These are phyloP conservation scores for Falco biarmicus DNA, from an alignment of 2,797 vertebrate species.

Conservation along the genomic window DNA sequence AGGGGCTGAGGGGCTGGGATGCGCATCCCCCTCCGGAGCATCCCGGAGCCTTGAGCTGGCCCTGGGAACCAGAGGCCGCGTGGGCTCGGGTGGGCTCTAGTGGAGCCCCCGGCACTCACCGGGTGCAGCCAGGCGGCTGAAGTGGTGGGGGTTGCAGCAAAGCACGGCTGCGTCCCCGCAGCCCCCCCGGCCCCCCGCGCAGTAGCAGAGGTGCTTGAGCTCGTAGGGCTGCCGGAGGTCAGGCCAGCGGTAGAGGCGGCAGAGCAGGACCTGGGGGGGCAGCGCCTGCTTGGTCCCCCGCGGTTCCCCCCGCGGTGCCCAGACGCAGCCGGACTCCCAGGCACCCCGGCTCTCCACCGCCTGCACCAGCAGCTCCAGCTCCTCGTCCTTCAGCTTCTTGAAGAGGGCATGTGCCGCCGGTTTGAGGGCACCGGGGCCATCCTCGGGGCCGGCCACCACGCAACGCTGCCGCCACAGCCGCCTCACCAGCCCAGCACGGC, in stretches of 20 bases:
- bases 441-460: background rate
- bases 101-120: background rate
- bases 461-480: slow-evolving; percentile 69
- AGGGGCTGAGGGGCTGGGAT: background rate
- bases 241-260: slow-evolving; percentile 72
- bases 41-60: background rate
- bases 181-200: background rate
- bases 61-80: background rate
- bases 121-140: slow-evolving; percentile 55
- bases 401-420: slow-evolving; percentile 44
- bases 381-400: slow-evolving; percentile 72
- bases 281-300: slow-evolving; percentile 11
- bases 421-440: slow-evolving; percentile 40
- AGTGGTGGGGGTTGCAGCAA: slow-evolving; percentile 74
- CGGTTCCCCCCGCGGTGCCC: background rate
- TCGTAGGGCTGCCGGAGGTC: slow-evolving; percentile 54
- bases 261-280: slow-evolving; percentile 63
- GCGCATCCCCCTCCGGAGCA: no score
- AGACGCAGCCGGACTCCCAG: slow-evolving; percentile 45
- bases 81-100: rapidly evolving
- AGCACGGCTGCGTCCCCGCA: background rate
- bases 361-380: slow-evolving; percentile 67
- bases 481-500: slow-evolving; percentile 37
- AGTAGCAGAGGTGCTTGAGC: slow-evolving; percentile 64
- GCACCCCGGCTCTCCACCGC: slow-evolving; percentile 57